Evolutionary conservation across 2,888 invertebrate genomes (phyloP).

Genomic region (Pyrocoelia pectoralis): DNA sequence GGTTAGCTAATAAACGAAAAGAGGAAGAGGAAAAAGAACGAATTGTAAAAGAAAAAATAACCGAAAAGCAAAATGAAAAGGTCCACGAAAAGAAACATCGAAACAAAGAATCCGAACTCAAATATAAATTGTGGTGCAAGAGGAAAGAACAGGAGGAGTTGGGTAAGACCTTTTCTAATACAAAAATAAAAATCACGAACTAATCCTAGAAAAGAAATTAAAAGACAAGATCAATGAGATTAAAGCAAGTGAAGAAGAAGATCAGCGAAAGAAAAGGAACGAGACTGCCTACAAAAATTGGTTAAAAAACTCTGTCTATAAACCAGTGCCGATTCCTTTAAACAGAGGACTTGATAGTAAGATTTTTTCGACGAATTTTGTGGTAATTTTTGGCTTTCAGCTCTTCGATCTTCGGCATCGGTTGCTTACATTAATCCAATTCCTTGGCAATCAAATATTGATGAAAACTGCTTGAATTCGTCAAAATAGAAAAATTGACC

Average conservation of each 20-base stretch:
- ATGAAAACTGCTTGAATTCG: not conserved
- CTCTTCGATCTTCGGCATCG: conserved; percentile 70
- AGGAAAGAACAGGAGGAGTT: conserved; percentile 68
- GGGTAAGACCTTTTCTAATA: conserved; percentile 54
- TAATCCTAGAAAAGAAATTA: conserved; percentile 50
- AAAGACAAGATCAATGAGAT: conserved; percentile 57
- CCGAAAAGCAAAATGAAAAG: conserved; percentile 47
- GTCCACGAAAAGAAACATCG: conserved; percentile 54
- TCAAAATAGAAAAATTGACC: too few relatives aligned
- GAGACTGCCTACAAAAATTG: conserved; percentile 69
- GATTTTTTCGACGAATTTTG: too few relatives aligned
- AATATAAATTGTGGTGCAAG: conserved; percentile 62
- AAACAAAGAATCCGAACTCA: conserved; percentile 49
- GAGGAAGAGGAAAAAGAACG: conserved; percentile 60
- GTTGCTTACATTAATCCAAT: conserved; percentile 70
- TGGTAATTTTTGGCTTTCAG: conserved; percentile 54
- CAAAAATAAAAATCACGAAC: not conserved
- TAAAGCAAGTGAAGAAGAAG: conserved; percentile 63
- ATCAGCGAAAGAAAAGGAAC: conserved; percentile 63
- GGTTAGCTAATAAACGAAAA: conserved; percentile 49
- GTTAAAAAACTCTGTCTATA: conserved; percentile 68
- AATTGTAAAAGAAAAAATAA: conserved; percentile 48
- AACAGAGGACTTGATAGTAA: conserved; percentile 70
- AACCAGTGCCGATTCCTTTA: conserved; percentile 68
- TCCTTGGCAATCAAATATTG: conserved; percentile 64